phyloP scores from a whole-genome alignment of 1,140 invertebrate genomes.

The Bicyclus anynana region DNA sequence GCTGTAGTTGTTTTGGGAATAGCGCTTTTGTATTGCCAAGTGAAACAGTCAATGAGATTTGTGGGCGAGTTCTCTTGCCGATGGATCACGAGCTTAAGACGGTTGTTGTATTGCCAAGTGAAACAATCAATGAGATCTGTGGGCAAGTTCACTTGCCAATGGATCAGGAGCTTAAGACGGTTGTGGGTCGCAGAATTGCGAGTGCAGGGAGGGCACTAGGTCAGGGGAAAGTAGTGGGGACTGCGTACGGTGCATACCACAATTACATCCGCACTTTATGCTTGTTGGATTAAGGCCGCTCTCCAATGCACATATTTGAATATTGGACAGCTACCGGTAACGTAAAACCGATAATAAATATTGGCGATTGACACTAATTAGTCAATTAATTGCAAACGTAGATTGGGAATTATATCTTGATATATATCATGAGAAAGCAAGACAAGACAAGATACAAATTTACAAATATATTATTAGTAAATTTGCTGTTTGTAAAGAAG shows the following conservation, averaged over 20 bases:
- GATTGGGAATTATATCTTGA: neutral
- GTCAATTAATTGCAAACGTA: neutral
- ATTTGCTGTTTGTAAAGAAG: too few species aligned
- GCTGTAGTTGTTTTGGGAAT: neutral
- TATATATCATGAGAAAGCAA: too few species aligned
- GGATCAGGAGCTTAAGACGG: constrained; percentile 10
- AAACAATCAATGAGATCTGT: neutral
- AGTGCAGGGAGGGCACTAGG: constrained; percentile 67
- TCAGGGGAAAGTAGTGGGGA: constrained; percentile 71
- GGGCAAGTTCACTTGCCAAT: constrained; percentile 2
- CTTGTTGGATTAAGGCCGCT: constrained; percentile 35
- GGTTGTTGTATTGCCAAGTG: neutral
- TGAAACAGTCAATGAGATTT: neutral
- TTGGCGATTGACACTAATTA: neutral
- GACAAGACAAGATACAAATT: too few species aligned
- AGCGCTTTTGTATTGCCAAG: neutral
- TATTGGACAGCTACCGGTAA: constrained; percentile 9
- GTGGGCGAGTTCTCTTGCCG: neutral
- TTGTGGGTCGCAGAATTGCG: constrained; percentile 57
- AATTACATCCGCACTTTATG: constrained; percentile 52
- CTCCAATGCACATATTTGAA: constrained; percentile 28
- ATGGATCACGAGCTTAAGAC: constrained; percentile 3
- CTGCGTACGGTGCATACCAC: constrained; percentile 62
- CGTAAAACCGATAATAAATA: neutral
- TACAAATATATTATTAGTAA: too few species aligned